Percentiles rank a stretch among this genome's conserved stretches.
Evolutionary conservation across 2,888 invertebrate genomes (phyloP).

Genomic region (Cantharis rufa): DNA sequence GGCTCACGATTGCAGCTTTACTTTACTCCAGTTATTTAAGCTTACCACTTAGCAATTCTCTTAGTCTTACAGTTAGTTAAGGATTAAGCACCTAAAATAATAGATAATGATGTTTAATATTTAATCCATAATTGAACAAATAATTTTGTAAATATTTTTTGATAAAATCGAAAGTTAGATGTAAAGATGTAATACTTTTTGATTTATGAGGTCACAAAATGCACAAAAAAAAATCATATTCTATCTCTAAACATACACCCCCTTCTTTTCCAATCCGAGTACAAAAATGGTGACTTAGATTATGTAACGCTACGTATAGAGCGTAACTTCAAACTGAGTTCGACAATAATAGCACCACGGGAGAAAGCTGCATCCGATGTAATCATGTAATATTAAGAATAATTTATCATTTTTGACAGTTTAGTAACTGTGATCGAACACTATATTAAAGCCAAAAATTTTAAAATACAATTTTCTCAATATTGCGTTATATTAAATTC

Average conservation of each 20-base stretch:
- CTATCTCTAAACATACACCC: background rate
- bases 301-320: constrained; percentile 19
- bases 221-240: background rate
- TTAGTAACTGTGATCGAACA: constrained; percentile 27
- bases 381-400: constrained; percentile 42
- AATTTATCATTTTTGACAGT: constrained; percentile 45
- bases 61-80: background rate
- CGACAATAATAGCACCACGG: constrained; percentile 28
- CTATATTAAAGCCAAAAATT: constrained; percentile 27
- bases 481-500: background rate
- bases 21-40: background rate
- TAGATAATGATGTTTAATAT: too few relatives aligned
- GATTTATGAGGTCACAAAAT: background rate
- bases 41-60: background rate
- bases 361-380: constrained; percentile 30
- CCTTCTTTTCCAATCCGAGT: background rate
- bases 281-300: constrained; percentile 19
- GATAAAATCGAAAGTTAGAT: background rate
- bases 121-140: too few relatives aligned
- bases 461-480: constrained; percentile 1
- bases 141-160: too few relatives aligned
- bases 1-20: background rate
- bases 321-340: constrained; percentile 31
- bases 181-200: background rate
- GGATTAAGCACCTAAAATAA: too few relatives aligned